These are phyloP conservation scores for Monochamus alternatus DNA, from an alignment of 2,888 invertebrate genomes.

Conservation along the genomic window DNA sequence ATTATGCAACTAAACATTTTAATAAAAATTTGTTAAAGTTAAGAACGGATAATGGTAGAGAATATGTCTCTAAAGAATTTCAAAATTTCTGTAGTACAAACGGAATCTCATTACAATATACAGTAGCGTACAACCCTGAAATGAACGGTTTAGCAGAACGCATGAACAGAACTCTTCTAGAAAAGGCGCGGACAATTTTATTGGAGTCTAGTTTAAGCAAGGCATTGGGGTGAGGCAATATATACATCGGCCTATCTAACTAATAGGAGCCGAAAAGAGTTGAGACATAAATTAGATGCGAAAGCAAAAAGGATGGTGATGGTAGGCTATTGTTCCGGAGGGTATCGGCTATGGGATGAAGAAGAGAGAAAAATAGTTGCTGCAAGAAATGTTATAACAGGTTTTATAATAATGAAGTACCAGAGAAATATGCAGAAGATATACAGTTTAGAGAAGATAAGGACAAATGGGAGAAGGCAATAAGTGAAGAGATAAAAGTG, in stretches of 20 bases:
- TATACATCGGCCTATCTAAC: slow-evolving; percentile 22
- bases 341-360: slow-evolving; percentile 41
- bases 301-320: slow-evolving; percentile 38
- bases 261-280: slow-evolving; percentile 29
- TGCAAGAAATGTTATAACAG: slow-evolving; percentile 38
- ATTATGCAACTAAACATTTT: slow-evolving; percentile 30
- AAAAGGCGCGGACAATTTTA: slow-evolving; percentile 28
- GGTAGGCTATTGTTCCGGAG: slow-evolving; percentile 39
- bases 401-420: slow-evolving; percentile 34
- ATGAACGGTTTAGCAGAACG: slow-evolving; percentile 31
- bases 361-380: slow-evolving; percentile 31
- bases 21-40: slow-evolving; percentile 17
- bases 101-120: slow-evolving; percentile 24
- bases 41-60: slow-evolving; percentile 39
- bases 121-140: slow-evolving; percentile 27
- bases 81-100: slow-evolving; percentile 2
- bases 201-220: slow-evolving; percentile 36
- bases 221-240: slow-evolving; percentile 34
- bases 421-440: slow-evolving; percentile 12
- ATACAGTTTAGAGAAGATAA: slow-evolving; percentile 5
- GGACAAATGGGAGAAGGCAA: slow-evolving; percentile 6
- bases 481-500: slow-evolving; percentile 16
- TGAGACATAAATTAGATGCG: slow-evolving; percentile 38
- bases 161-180: slow-evolving; percentile 28
- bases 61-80: slow-evolving; percentile 14